These are phyloP conservation scores for Pantherophis guttatus DNA, from an alignment of 2,113 vertebrate genomes.

Conservation along the genomic window DNA sequence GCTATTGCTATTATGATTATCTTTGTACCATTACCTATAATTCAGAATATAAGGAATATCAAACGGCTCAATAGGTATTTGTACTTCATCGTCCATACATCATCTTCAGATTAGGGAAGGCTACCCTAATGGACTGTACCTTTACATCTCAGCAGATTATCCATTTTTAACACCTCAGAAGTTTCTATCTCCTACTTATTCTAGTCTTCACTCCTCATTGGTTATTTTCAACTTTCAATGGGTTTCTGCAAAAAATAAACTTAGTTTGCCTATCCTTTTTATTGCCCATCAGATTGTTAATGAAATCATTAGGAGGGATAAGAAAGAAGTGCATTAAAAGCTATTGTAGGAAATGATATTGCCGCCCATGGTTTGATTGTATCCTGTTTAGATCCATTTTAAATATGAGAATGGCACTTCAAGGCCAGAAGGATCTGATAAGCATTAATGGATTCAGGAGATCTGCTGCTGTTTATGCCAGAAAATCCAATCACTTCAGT, in stretches of 20 bases:
- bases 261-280: neutral
- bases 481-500: neutral
- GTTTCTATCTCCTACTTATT: neutral
- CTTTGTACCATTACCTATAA: neutral
- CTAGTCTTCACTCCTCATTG: neutral
- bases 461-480: neutral
- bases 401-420: neutral
- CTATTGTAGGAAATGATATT: neutral
- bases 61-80: neutral
- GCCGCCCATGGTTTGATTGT: neutral
- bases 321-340: neutral
- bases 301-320: slow-evolving; percentile 18
- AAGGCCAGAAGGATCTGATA: neutral
- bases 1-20: neutral
- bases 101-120: neutral
- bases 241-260: neutral
- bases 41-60: neutral
- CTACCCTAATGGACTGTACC: neutral
- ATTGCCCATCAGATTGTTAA: slow-evolving; percentile 7
- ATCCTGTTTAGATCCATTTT: neutral
- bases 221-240: neutral
- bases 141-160: neutral
- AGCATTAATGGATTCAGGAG: neutral
- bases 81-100: neutral
- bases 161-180: neutral